Conservation (phyloP, 2,888 invertebrate species). For the Tenthredo livida region DNA sequence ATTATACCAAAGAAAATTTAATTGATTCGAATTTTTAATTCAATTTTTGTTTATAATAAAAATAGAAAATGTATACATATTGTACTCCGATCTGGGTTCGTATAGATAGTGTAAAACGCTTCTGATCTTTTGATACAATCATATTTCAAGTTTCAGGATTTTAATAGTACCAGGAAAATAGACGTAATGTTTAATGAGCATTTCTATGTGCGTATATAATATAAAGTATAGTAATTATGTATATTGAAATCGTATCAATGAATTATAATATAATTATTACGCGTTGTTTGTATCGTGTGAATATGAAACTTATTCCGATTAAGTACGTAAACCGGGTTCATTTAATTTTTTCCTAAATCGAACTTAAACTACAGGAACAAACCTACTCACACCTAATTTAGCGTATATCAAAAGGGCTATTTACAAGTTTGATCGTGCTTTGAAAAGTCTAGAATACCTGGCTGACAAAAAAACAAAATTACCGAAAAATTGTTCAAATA, state of each 20-base stretch:
- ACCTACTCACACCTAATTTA: slow-evolving; percentile 67
- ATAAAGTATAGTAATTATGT: not conserved
- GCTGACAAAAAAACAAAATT: not conserved
- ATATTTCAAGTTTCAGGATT: not conserved
- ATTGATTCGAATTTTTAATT: not conserved
- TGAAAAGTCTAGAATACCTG: slow-evolving; percentile 16
- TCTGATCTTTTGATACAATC: not conserved
- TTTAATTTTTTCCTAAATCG: slow-evolving; percentile 60
- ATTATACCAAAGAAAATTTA: not conserved
- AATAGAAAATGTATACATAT: slow-evolving; percentile 3
- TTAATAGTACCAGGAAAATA: slow-evolving; percentile 13
- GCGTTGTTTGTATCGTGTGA: slow-evolving; percentile 56
- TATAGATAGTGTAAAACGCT: not conserved
- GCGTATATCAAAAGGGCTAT: slow-evolving; percentile 73
- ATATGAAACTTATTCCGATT: slow-evolving; percentile 40
- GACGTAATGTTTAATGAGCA: slow-evolving; percentile 3
- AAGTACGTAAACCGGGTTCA: slow-evolving; percentile 30
- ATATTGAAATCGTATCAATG: slow-evolving; percentile 12
- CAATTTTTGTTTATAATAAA: not conserved
- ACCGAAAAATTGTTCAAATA: not conserved
- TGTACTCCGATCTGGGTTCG: slow-evolving; percentile 7
- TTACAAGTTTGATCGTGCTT: slow-evolving; percentile 44
- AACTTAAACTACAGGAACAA: slow-evolving; percentile 67
- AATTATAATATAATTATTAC: not conserved
- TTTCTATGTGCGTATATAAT: slow-evolving; percentile 9